Conservation (phyloP, 1,140 invertebrate species). For the Trichonephila clavipes region DNA sequence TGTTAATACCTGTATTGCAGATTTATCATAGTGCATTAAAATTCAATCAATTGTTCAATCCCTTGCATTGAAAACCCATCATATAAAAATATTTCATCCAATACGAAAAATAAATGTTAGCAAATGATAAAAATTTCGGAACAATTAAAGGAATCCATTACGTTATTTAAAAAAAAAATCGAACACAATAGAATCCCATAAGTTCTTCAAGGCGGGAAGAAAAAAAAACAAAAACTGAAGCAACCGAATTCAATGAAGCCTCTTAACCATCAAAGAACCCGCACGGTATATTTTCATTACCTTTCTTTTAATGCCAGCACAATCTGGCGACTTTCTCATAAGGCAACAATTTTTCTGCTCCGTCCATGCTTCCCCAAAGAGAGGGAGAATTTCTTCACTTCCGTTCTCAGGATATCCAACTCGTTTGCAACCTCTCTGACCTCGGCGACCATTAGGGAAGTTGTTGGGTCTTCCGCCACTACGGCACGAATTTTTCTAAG, state of each 20-base stretch:
- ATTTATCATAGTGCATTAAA: too few species aligned
- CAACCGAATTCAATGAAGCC: not conserved
- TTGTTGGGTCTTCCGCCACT: not conserved
- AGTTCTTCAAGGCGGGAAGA: not conserved
- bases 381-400: conserved; percentile 11
- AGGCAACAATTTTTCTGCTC: not conserved
- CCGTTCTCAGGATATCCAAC: conserved; percentile 23
- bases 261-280: conserved; percentile 1
- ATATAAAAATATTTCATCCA: too few species aligned
- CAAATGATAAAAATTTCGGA: too few species aligned
- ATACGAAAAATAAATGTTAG: too few species aligned
- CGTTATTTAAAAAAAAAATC: not conserved
- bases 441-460: not conserved
- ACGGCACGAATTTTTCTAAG: not conserved
- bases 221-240: not conserved
- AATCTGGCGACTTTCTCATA: not conserved
- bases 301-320: not conserved
- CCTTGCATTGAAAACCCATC: too few species aligned
- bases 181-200: not conserved
- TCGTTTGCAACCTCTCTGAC: conserved; percentile 28
- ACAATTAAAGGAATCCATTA: not conserved
- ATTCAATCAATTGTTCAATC: too few species aligned
- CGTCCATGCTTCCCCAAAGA: not conserved
- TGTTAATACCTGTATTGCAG: too few species aligned
- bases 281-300: not conserved